phyloP scores from a whole-genome alignment of 2,888 invertebrate species.

The Hydrotaea cyrtoneurina region DNA sequence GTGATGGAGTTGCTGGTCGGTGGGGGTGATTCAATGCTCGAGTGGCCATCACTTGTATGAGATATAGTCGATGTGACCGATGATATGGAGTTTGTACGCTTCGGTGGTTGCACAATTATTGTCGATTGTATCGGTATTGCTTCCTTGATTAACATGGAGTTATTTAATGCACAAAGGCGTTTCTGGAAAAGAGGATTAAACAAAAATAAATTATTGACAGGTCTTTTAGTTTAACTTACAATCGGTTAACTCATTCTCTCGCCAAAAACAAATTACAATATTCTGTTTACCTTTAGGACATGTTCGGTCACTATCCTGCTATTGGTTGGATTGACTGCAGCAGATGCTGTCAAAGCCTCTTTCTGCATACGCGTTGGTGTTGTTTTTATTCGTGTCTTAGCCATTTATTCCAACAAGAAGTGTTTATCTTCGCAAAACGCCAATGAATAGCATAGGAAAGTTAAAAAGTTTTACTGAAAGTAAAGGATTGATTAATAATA shows the following conservation, averaged over 20 bases:
- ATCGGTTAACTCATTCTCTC: too few relatives aligned
- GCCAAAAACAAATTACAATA: background rate
- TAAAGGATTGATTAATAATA: constrained; percentile 7
- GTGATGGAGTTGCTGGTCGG: constrained; percentile 66
- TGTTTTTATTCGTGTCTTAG: constrained; percentile 78
- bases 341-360: constrained; percentile 69
- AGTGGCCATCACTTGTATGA: constrained; percentile 65
- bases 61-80: constrained; percentile 70
- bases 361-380: constrained; percentile 76
- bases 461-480: background rate
- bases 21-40: constrained; percentile 68
- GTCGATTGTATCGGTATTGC: constrained; percentile 61
- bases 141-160: constrained; percentile 55
- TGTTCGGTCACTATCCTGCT: constrained; percentile 52
- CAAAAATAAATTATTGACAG: too few relatives aligned
- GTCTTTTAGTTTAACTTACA: too few relatives aligned
- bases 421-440: background rate
- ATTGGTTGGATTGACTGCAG: constrained; percentile 59
- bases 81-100: constrained; percentile 71
- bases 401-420: constrained; percentile 71
- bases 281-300: constrained; percentile 52
- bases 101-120: constrained; percentile 69
- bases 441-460: background rate
- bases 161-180: constrained; percentile 65
- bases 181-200: constrained; percentile 56